These are phyloP conservation scores for Crocidura indochinensis DNA, from an alignment of 2,797 vertebrate genomes.

Conservation along the genomic window DNA sequence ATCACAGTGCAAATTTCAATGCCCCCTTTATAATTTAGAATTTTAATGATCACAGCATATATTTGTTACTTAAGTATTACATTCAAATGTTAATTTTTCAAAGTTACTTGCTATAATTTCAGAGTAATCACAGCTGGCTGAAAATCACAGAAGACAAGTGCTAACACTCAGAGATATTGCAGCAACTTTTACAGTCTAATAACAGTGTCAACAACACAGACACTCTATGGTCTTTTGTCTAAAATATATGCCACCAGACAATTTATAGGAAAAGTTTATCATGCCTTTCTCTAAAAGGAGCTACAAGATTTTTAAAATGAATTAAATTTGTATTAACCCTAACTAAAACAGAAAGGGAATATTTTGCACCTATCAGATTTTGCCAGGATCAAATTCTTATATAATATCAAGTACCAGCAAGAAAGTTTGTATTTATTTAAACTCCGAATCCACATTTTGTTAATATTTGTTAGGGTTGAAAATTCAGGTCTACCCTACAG, in stretches of 20 bases:
- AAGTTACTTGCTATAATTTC: neutral
- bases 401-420: no score
- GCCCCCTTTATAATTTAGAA: constrained; percentile 14
- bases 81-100: constrained; percentile 6
- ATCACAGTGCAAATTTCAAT: neutral
- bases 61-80: constrained; percentile 15
- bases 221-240: neutral
- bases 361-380: no score
- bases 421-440: no score
- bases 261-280: neutral
- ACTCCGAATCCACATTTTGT: no score
- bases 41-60: neutral
- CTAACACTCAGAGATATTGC: neutral
- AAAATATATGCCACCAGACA: neutral
- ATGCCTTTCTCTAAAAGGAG: no score
- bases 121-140: neutral
- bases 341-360: no score
- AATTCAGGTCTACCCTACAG: no score
- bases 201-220: neutral
- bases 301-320: no score
- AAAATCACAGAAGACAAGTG: constrained; percentile 29
- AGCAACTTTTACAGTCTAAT: no score
- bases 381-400: no score
- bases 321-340: no score
- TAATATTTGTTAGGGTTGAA: no score